Evolutionary conservation across 2,797 vertebrate species (phyloP).

Genomic region (Eospalax fontanierii): DNA sequence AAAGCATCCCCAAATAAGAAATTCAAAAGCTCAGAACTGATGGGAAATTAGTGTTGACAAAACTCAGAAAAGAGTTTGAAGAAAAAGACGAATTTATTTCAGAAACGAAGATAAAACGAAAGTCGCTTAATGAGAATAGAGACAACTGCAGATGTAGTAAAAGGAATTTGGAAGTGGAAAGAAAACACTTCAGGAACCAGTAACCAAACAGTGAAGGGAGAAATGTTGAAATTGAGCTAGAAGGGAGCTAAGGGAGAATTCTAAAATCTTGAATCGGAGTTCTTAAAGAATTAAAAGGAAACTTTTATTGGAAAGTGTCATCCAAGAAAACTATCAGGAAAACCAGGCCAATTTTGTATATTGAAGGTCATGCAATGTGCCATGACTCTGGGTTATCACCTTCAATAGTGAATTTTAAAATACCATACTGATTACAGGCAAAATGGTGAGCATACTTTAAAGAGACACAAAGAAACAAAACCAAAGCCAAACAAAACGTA

Average conservation of each 20-base stretch:
- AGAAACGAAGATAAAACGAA: conserved; percentile 24
- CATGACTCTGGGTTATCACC: neutral
- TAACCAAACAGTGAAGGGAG: neutral
- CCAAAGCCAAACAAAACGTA: too few relatives aligned
- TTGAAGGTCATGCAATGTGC: neutral
- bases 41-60: neutral
- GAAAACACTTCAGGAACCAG: neutral
- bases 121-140: neutral
- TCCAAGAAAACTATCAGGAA: conserved; percentile 34
- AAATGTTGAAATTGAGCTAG: neutral
- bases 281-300: neutral
- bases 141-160: neutral
- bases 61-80: conserved; percentile 38
- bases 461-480: neutral
- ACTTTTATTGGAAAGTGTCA: conserved; percentile 13
- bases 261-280: neutral
- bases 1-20: conserved; percentile 51
- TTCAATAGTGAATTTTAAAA: conserved; percentile 40
- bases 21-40: neutral
- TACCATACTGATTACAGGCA: neutral
- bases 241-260: neutral
- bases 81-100: neutral
- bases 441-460: conserved; percentile 19
- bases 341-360: neutral
- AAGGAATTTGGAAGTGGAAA: neutral